These are phyloP conservation scores for Xiphophorus couchianus DNA, from an alignment of 2,113 vertebrate species.

Conservation along the genomic window DNA sequence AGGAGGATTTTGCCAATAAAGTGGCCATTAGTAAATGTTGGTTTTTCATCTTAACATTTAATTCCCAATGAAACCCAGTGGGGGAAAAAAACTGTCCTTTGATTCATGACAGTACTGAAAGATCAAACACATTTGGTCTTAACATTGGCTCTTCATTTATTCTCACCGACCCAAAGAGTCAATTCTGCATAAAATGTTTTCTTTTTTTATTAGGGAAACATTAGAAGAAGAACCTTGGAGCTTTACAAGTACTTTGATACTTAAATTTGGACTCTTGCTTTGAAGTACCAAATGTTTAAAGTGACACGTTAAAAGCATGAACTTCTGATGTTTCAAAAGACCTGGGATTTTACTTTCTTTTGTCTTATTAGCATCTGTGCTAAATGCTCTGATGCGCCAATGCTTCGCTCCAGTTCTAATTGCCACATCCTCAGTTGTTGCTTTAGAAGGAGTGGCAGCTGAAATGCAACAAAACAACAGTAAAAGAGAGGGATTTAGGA, in stretches of 20 bases:
- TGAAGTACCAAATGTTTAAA: not conserved
- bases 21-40: not conserved
- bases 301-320: not conserved
- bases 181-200: too few relatives aligned
- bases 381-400: slow-evolving; percentile 67
- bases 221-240: too few relatives aligned
- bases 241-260: too few relatives aligned
- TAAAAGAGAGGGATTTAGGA: slow-evolving; percentile 73
- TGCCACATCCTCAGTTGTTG: slow-evolving; percentile 82
- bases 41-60: not conserved
- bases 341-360: slow-evolving; percentile 4
- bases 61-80: not conserved
- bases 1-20: not conserved
- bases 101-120: not conserved
- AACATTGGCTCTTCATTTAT: not conserved
- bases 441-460: slow-evolving; percentile 62
- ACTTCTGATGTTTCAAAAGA: slow-evolving; percentile 2
- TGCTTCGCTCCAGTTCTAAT: slow-evolving; percentile 64
- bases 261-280: too few relatives aligned
- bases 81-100: not conserved
- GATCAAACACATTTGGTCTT: not conserved
- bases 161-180: too few relatives aligned
- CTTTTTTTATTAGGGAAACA: too few relatives aligned
- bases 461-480: slow-evolving; percentile 85
- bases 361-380: slow-evolving; percentile 64